Conservation (phyloP, 1,140 invertebrate genomes). For the Sycophaga agraensis region DNA sequence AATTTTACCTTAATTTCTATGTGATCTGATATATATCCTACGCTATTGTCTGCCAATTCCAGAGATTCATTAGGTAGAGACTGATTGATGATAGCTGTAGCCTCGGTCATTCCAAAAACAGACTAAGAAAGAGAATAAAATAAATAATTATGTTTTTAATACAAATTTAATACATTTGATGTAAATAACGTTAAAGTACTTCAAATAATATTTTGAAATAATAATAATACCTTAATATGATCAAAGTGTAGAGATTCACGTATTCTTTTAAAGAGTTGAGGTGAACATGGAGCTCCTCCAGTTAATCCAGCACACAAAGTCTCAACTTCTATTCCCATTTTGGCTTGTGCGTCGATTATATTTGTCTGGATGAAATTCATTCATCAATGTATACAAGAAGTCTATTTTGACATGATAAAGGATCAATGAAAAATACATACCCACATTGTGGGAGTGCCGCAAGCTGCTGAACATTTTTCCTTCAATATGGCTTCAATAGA, state of each 20-base stretch:
- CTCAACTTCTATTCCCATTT: constrained; percentile 53
- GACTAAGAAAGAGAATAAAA: constrained; percentile 58
- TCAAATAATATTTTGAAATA: too few relatives aligned
- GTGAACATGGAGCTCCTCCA: constrained; percentile 76
- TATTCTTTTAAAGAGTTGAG: constrained; percentile 69
- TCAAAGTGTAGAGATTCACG: constrained; percentile 56
- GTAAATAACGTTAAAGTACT: too few relatives aligned
- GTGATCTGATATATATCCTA: constrained; percentile 79
- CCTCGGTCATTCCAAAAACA: constrained; percentile 88
- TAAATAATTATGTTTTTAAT: neutral
- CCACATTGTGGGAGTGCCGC: constrained; percentile 97
- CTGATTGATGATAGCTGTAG: constrained; percentile 75
- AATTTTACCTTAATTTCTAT: constrained; percentile 68
- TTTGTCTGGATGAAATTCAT: constrained; percentile 38
- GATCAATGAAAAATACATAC: constrained; percentile 64
- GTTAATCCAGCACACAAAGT: constrained; percentile 65
- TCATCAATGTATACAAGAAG: neutral
- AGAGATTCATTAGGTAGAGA: constrained; percentile 66
- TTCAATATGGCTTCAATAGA: constrained; percentile 67
- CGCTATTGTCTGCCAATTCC: constrained; percentile 69
- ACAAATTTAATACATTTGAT: neutral
- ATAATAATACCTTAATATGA: constrained; percentile 49
- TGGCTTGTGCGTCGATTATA: constrained; percentile 52
- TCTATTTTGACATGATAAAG: neutral
- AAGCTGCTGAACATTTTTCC: constrained; percentile 77